These are phyloP conservation scores for Papilio demoleus DNA, from an alignment of 2,888 invertebrate genomes.

Conservation along the genomic window DNA sequence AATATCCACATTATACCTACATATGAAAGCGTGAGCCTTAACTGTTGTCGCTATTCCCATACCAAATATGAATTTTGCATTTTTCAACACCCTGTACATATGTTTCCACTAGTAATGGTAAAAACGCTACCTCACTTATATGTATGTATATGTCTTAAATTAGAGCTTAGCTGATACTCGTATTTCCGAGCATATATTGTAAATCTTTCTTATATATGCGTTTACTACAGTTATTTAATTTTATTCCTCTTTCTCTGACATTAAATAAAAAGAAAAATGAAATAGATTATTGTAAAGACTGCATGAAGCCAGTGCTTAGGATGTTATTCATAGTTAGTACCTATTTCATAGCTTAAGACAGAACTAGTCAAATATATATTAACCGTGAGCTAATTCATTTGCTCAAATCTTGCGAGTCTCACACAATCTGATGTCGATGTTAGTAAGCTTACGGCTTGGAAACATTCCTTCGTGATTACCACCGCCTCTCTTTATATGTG, in stretches of 20 bases:
- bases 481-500: conserved; percentile 43
- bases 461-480: conserved; percentile 50
- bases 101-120: conserved; percentile 80
- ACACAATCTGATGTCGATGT: conserved; percentile 28
- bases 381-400: conserved; percentile 67
- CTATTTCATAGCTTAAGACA: conserved; percentile 70
- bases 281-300: conserved; percentile 73
- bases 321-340: conserved; percentile 63
- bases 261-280: conserved; percentile 46
- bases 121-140: conserved; percentile 82
- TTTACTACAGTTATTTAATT: conserved; percentile 40
- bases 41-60: conserved; percentile 59
- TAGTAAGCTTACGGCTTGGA: conserved; percentile 41
- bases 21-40: conserved; percentile 48
- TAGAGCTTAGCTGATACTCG: conserved; percentile 75
- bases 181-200: conserved; percentile 48
- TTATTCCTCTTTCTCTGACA: conserved; percentile 37
- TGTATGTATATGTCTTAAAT: conserved; percentile 63
- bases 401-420: conserved; percentile 57
- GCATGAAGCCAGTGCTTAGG: conserved; percentile 78
- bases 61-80: conserved; percentile 72
- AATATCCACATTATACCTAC: conserved; percentile 46
- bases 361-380: conserved; percentile 78
- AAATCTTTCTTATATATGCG: conserved; percentile 43
- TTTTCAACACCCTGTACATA: conserved; percentile 77